Evolutionary conservation across 2,113 vertebrate genomes (phyloP), one percentile per base, ranked within the genome.

Genomic region (Ardeotis arabs): DNA sequence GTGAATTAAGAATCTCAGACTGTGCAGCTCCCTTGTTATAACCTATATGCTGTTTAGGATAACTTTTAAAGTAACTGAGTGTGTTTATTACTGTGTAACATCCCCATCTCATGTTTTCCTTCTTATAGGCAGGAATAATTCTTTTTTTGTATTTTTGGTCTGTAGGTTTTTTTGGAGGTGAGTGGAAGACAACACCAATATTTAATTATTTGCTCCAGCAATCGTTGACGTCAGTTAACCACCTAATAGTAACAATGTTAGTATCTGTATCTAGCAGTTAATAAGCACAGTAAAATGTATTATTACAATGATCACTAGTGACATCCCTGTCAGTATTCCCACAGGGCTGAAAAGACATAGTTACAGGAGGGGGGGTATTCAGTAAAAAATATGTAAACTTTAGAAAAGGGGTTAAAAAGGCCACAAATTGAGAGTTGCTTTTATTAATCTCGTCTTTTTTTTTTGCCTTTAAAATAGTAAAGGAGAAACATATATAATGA

Each of bases 351-450:
- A 69, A 35, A 83, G 23, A 59, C 12, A 28, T 14, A 69, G 58
- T 22, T 76, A 64, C 2, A 10, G 23, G 16, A 2, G 7, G 3
- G 0, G 3, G 8, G 3, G 0, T 63, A 53, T 45, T 90, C 20
- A 35, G 20, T 70, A 8, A 78, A 76, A 76, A 67, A 12, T 3
- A 14, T 1, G 11, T 67, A 35, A 89, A 39, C 23, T 50, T 47
- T 3, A 64, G 60, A 90, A 33, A 91, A 91, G 89, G 25, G 12
- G 69, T 67, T 74, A 4, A 75, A 67, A 84, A 87, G 14, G 7
- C 18, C 20, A 33, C 12, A 41, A 73, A 69, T 4, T 39, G 22
- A 89, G 23, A 79, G 24, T 21, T 80, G 13, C 4, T 83, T 83
- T 17, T 64, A 56, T 72, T 49, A 49, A 41, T 41, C 19, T 19